Evolutionary conservation across 2,888 invertebrate genomes (phyloP).

Genomic region (Halictus ligatus): DNA sequence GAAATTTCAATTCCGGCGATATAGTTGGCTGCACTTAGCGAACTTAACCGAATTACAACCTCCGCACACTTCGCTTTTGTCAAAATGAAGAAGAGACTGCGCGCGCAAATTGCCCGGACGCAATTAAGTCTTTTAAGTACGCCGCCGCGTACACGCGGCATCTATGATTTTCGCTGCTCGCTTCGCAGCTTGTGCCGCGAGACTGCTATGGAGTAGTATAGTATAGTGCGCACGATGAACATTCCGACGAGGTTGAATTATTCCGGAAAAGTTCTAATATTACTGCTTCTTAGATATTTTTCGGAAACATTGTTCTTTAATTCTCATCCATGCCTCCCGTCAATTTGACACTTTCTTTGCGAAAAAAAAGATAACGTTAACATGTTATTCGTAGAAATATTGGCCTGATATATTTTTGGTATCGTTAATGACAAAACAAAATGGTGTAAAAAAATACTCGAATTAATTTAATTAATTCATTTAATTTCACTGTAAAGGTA

Average conservation of each 20-base stretch:
- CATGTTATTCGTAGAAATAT: neutral
- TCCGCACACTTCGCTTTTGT: conserved; percentile 41
- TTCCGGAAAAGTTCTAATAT: neutral
- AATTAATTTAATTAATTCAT: too few relatives aligned
- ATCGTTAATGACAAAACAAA: too few relatives aligned
- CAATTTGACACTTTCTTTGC: neutral
- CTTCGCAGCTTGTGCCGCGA: neutral
- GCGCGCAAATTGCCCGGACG: conserved; percentile 48
- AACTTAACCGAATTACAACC: conserved; percentile 65
- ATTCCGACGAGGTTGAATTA: neutral
- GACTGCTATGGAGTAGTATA: neutral
- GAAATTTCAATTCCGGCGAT: conserved; percentile 55
- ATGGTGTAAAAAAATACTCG: too few relatives aligned
- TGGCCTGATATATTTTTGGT: too few relatives aligned
- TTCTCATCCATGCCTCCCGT: neutral
- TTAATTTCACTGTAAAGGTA: too few relatives aligned
- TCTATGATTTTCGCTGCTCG: conserved; percentile 3
- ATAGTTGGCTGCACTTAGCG: conserved; percentile 63
- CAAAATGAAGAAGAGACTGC: conserved; percentile 38
- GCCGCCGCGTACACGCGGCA: neutral
- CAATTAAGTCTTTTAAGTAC: conserved; percentile 30
- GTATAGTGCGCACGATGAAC: neutral
- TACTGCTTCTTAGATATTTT: neutral
- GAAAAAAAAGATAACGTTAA: neutral
- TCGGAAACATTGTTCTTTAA: neutral